Base-by-base conservation (phyloP, 2,113 vertebrate genomes). In the Pollimyrus isidori region DNA sequence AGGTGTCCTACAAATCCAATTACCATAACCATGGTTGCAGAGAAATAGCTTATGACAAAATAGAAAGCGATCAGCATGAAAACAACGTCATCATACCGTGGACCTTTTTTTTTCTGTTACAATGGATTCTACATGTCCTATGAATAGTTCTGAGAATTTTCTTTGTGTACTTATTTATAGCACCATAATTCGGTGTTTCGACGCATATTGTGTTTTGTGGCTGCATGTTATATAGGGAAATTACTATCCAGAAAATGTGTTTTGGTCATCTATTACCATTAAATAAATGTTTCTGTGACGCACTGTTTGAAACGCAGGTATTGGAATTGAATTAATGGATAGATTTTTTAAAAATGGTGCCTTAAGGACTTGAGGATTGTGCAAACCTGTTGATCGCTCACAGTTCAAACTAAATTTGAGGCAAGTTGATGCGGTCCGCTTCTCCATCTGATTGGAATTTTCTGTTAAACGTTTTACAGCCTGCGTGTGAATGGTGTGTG, bases 1-100 rank as follows among this genome's bases (percentile, higher is more conserved):
- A 94, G 93, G 93, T 95, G 93, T 92, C 93, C 90, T 73, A 90
- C 87, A 92, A 94, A 94, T 95, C 92, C 93, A 93, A 92, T 95
- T 94, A 95, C 84, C 92, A 92, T 90, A 87, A 86, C 86, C 56
- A 50, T 90, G 88, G 80, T 88, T 73, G 48, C 9, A 46, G 83
- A 52, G 65, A 35, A 80, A 53, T 7, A 15, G 39, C 49, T 30
- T 48, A 76, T 46, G 65, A 80, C 48, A 26, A 82, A 76, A 88
- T 13, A 62, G 88, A 58, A 89, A 30, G 48, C 17, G 69, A 85
- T 52, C 15, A 69, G 46, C 65, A 86, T 84, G 58, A 73, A 58
- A 88, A 35, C 45, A 49, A 69, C 76, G 80, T 49, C 35, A 88
- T 30, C 46, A 73, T 3, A n/a, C n/a, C 9, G 0, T 11, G 5